Evolutionary conservation across 1,140 invertebrate species (phyloP).

Genomic region (Eriosoma lanigerum): DNA sequence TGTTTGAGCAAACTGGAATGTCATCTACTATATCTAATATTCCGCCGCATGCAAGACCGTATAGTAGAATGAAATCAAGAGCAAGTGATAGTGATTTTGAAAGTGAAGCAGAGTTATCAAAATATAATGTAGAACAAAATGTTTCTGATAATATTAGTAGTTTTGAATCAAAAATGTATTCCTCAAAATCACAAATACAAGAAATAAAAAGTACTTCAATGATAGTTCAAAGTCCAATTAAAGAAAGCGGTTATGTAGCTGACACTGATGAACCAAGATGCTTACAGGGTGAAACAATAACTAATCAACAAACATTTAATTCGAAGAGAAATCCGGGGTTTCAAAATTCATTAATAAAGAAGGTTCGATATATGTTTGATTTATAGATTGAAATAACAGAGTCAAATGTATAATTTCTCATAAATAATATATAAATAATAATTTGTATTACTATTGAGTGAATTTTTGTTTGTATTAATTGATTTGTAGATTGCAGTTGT

Average conservation of each 20-base stretch:
- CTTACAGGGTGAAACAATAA: neutral
- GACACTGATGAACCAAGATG: constrained; percentile 69
- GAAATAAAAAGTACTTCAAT: constrained; percentile 6
- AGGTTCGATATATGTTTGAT: constrained; percentile 22
- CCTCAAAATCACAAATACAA: constrained; percentile 29
- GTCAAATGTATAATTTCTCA: neutral
- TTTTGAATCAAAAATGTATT: constrained; percentile 22
- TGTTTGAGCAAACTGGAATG: constrained; percentile 34
- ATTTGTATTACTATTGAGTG: neutral
- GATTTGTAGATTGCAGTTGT: neutral
- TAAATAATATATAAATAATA: neutral
- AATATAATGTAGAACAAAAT: constrained; percentile 30
- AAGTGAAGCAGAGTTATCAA: constrained; percentile 36
- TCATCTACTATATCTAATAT: neutral
- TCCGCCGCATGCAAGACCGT: constrained; percentile 3
- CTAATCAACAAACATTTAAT: neutral
- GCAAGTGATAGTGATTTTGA: constrained; percentile 40
- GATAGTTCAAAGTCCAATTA: constrained; percentile 25
- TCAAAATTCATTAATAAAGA: constrained; percentile 26
- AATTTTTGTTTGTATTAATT: neutral
- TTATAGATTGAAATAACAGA: constrained; percentile 22
- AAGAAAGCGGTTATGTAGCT: constrained; percentile 70
- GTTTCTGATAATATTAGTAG: neutral
- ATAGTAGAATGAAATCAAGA: constrained; percentile 1
- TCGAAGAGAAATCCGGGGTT: constrained; percentile 36